Conservation (phyloP, 2,797 vertebrate genomes). For the Anniella stebbinsi region DNA sequence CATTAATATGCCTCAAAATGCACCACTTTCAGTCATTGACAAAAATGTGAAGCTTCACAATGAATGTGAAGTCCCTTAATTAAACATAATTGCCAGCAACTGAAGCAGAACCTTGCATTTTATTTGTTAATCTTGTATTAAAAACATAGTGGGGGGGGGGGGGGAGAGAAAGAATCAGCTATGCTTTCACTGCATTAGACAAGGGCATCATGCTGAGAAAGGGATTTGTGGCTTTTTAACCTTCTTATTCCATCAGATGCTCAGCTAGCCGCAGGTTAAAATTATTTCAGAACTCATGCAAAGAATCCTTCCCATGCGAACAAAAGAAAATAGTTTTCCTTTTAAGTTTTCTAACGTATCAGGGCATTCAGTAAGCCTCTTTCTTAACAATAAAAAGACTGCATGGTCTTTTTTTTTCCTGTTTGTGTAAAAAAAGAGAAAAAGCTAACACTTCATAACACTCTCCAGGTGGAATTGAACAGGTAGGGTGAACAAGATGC, state of each 20-base stretch:
- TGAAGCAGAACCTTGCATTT: neutral
- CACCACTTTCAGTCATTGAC: neutral
- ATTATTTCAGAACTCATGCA: neutral
- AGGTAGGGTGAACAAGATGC: neutral
- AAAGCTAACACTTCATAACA: neutral
- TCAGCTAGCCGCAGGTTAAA: neutral
- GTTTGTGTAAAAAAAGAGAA: too few relatives aligned
- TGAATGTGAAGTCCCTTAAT: neutral
- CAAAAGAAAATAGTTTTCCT: neutral
- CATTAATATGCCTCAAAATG: neutral
- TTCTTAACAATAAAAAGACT: neutral
- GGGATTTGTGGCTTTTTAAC: neutral
- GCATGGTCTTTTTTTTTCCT: neutral
- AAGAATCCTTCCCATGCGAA: neutral
- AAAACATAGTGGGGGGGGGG: neutral
- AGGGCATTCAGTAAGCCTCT: neutral
- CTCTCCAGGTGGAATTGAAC: slow-evolving; percentile 17
- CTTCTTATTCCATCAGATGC: slow-evolving; percentile 1
- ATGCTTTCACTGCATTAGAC: neutral
- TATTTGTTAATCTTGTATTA: neutral
- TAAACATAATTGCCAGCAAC: neutral
- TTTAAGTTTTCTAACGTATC: slow-evolving; percentile 8
- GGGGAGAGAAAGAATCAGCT: neutral
- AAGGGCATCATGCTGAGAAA: neutral
- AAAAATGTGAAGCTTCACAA: neutral